A percentile compares a stretch with the other conserved stretches of the same genome.
Conservation (phyloP, 2,888 invertebrate genomes). For the Lepidocyrtoides sp. region DNA sequence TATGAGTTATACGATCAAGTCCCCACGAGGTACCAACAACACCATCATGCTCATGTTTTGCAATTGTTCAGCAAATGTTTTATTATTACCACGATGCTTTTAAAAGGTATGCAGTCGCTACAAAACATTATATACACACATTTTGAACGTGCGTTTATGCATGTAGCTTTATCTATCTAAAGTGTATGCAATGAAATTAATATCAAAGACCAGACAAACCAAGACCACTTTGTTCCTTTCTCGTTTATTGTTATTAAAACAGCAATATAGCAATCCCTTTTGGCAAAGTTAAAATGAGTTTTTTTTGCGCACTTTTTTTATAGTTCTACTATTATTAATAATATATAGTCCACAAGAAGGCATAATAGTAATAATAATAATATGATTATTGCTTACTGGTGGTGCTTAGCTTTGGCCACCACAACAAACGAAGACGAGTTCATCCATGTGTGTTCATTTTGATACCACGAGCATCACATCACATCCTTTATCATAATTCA, state of each 20-base stretch:
- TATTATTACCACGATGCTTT: background rate
- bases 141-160: background rate
- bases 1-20: constrained; percentile 70
- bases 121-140: background rate
- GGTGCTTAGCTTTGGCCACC: constrained; percentile 13
- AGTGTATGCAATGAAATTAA: background rate
- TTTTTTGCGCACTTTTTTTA: constrained; percentile 49
- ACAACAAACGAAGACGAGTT: constrained; percentile 42
- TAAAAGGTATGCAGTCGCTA: background rate
- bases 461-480: background rate
- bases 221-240: background rate
- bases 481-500: constrained; percentile 22
- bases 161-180: background rate
- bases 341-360: background rate
- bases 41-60: background rate
- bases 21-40: constrained; percentile 57
- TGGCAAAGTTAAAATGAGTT: constrained; percentile 62
- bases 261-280: constrained; percentile 40
- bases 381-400: background rate
- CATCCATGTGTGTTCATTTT: constrained; percentile 25
- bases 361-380: background rate
- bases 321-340: background rate
- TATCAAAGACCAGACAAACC: constrained; percentile 4
- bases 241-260: constrained; percentile 16
- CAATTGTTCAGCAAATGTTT: constrained; percentile 29